Percentiles rank a stretch among this genome's conserved stretches.
These are phyloP conservation scores for Pachyseris speciosa DNA, from an alignment of 64 coral and sea anemone species.

Conservation along the genomic window DNA sequence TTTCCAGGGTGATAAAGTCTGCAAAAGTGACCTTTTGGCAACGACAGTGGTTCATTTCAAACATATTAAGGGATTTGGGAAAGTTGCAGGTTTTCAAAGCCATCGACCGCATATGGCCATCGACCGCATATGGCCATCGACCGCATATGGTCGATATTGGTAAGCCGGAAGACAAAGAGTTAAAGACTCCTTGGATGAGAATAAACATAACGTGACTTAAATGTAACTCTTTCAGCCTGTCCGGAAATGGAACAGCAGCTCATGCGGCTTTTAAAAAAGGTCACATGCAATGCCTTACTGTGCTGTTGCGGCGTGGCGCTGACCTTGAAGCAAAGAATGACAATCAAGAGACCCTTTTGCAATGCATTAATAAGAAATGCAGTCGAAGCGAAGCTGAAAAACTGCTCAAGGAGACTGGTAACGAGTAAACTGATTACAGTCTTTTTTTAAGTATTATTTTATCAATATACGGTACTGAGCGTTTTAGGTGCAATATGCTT, in stretches of 20 bases:
- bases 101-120: no score
- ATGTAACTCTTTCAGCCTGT: conserved; percentile 22
- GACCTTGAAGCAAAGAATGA: conserved; percentile 42
- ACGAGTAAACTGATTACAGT: not conserved
- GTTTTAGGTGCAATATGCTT: no score
- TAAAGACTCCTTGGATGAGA: no score
- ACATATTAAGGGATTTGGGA: no score
- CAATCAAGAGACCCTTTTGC: conserved; percentile 50
- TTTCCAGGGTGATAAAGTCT: no score
- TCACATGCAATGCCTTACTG: conserved; percentile 24
- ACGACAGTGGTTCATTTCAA: no score
- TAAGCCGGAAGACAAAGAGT: no score
- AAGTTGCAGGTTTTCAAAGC: no score
- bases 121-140: no score
- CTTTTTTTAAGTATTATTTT: not conserved
- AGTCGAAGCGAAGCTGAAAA: conserved; percentile 8
- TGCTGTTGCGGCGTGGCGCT: conserved; percentile 50
- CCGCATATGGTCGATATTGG: no score
- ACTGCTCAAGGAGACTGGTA: conserved; percentile 65
- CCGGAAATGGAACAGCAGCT: conserved; percentile 50
- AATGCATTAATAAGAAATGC: conserved; percentile 28
- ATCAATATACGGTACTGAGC: not conserved
- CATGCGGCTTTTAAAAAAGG: conserved; percentile 39
- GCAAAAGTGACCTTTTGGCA: no score
- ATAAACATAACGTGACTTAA: not conserved